Percentiles rank a stretch among this genome's conserved stretches.
Conservation (phyloP, 2,113 vertebrate genomes). For the Paradoxurus hermaphroditus region DNA sequence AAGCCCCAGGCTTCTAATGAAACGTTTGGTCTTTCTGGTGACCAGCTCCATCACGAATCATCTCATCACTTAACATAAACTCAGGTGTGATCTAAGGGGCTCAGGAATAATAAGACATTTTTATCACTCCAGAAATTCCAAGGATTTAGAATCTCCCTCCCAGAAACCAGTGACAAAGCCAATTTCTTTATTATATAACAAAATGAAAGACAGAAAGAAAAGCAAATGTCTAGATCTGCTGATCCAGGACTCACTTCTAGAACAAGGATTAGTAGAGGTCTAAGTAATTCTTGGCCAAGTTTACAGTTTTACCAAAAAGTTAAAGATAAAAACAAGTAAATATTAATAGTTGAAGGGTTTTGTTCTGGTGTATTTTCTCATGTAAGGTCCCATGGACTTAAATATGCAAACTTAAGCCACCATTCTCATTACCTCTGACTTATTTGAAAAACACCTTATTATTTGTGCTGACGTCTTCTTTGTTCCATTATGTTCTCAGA, state of each 20-base stretch:
- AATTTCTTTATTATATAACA: not conserved
- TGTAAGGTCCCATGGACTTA: not conserved
- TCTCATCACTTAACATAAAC: not conserved
- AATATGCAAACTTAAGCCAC: not conserved
- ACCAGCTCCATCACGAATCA: not conserved
- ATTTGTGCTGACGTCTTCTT: not conserved
- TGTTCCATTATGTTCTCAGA: not conserved
- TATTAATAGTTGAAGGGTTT: not conserved
- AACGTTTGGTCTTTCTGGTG: not conserved
- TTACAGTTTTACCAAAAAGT: not conserved
- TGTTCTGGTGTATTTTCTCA: not conserved
- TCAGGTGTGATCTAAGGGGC: not conserved
- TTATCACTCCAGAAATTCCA: not conserved
- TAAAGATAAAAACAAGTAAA: not conserved
- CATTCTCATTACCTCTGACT: not conserved
- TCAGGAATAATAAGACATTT: not conserved
- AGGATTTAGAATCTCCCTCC: not conserved
- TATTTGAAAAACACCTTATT: not conserved
- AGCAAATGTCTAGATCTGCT: not conserved
- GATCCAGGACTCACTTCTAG: not conserved
- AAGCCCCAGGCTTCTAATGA: not conserved
- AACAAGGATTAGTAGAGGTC: not conserved
- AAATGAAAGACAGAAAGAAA: not conserved
- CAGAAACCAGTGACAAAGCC: not conserved
- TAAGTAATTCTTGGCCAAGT: not conserved